A percentile compares a stretch with the other conserved stretches of the same genome.
Evolutionary conservation across 2,113 vertebrate genomes (phyloP).

Genomic region (Hippocampus barbouri): DNA sequence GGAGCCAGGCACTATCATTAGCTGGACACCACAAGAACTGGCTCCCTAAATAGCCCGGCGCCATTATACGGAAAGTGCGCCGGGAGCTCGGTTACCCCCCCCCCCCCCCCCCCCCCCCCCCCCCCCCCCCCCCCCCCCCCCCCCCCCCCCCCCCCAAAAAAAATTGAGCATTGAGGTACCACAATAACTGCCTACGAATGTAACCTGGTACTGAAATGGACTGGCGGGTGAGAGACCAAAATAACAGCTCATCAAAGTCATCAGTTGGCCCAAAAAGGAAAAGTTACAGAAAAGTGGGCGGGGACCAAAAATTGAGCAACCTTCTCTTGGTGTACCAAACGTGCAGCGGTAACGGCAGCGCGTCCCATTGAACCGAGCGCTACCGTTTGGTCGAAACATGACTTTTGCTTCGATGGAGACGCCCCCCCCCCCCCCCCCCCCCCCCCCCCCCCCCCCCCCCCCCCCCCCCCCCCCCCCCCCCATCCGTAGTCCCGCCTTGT

Average conservation of each 20-base stretch:
- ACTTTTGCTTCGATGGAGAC: not conserved
- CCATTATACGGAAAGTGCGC: not conserved
- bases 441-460: not conserved
- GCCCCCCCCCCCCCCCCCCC: no score
- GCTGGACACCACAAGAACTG: not conserved
- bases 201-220: not conserved
- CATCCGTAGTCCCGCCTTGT: constrained; percentile 36
- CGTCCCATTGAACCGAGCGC: not conserved
- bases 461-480: not conserved
- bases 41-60: not conserved
- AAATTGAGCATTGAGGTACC: not conserved
- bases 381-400: not conserved
- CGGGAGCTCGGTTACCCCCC: no score
- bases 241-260: not conserved
- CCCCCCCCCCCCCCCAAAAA: no score
- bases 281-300: not conserved
- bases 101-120: no score
- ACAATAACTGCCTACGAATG: not conserved
- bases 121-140: no score
- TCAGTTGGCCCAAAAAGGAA: not conserved
- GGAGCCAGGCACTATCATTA: not conserved
- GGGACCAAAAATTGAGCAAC: not conserved
- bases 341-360: not conserved
- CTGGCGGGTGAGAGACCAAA: not conserved
- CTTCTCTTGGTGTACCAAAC: not conserved